Evolutionary conservation across 2,888 invertebrate species (phyloP).

Genomic region (Xestia c-nigrum): DNA sequence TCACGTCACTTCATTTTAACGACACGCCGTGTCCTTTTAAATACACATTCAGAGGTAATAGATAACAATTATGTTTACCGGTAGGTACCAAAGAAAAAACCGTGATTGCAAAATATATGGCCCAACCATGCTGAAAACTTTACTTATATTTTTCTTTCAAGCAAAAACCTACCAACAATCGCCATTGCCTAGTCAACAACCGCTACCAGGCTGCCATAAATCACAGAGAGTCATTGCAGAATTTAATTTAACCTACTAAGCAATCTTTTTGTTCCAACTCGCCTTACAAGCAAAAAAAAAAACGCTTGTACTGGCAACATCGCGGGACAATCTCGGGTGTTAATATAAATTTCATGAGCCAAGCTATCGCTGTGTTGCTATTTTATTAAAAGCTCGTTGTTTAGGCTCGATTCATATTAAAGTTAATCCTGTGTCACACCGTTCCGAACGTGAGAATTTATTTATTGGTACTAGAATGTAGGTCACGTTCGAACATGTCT

Average conservation of each 20-base stretch:
- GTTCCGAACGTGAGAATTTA: constrained; percentile 63
- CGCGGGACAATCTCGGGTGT: constrained; percentile 75
- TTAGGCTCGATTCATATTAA: constrained; percentile 78
- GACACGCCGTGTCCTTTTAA: not conserved
- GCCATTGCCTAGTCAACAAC: constrained; percentile 5
- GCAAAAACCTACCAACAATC: constrained; percentile 14
- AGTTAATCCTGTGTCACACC: constrained; percentile 70
- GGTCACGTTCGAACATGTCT: constrained; percentile 56
- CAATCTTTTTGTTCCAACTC: constrained; percentile 60
- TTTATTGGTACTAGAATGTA: constrained; percentile 62
- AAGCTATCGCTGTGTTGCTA: constrained; percentile 74
- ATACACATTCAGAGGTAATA: not conserved
- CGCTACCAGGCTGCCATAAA: constrained; percentile 55
- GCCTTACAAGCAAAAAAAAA: constrained; percentile 62
- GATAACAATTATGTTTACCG: not conserved
- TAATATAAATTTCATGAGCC: constrained; percentile 82
- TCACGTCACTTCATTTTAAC: not conserved
- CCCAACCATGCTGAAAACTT: not conserved
- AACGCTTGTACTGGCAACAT: constrained; percentile 69
- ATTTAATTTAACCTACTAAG: constrained; percentile 66
- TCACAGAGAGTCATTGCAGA: constrained; percentile 49
- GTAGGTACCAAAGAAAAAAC: not conserved
- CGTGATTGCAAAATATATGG: not conserved
- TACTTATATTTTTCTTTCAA: not conserved
- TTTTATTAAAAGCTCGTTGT: constrained; percentile 80